Conservation (phyloP, 2,797 vertebrate genomes). For the Prunella strophiata region DNA sequence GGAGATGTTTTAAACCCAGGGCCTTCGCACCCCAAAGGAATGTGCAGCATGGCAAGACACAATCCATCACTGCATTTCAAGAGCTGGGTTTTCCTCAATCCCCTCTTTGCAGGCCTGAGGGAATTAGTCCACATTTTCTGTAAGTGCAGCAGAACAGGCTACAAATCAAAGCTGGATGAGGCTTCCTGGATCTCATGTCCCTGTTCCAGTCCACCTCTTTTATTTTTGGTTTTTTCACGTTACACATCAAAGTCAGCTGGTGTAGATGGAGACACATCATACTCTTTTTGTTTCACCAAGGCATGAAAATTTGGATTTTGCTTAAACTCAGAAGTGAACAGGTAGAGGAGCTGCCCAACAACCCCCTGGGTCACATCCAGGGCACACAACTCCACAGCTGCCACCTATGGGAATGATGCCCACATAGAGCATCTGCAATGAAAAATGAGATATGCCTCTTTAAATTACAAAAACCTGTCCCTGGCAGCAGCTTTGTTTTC, state of each 20-base stretch:
- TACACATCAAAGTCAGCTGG: background rate
- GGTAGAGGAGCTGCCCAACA: background rate
- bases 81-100: background rate
- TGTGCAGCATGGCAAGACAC: fast-evolving
- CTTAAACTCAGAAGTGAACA: background rate
- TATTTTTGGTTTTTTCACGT: fast-evolving
- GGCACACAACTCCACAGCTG: background rate
- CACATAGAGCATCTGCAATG: background rate
- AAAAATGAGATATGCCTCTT: background rate
- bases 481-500: background rate
- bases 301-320: background rate
- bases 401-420: background rate
- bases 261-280: background rate
- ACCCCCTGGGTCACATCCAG: background rate
- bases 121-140: background rate
- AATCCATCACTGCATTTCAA: background rate
- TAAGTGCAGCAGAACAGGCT: background rate
- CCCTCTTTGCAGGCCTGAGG: background rate
- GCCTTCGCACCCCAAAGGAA: background rate
- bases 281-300: background rate
- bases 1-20: background rate
- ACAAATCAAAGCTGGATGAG: background rate
- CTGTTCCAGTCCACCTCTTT: background rate
- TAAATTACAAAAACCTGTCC: background rate
- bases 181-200: background rate